These are phyloP conservation scores for Oryzias melastigma DNA, from an alignment of 2,113 vertebrate genomes.

Conservation along the genomic window DNA sequence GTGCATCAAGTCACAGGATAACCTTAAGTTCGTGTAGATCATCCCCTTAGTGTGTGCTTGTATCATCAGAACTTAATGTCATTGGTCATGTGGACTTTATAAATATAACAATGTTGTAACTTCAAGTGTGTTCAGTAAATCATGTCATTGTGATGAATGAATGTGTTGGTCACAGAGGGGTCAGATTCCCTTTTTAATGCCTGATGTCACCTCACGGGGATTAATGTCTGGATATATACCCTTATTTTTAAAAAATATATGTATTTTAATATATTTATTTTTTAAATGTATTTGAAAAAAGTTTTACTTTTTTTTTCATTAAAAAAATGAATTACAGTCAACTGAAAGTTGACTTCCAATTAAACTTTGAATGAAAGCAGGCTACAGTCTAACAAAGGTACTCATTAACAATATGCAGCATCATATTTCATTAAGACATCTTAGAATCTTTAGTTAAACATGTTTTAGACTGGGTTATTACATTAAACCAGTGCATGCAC, in stretches of 20 bases:
- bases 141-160: neutral
- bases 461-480: no score
- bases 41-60: neutral
- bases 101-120: neutral
- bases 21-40: neutral
- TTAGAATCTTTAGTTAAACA: no score
- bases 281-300: no score
- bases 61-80: neutral
- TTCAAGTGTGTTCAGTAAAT: neutral
- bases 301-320: no score
- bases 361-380: no score
- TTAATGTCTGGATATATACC: slow-evolving; percentile 23
- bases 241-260: neutral
- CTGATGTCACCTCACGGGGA: slow-evolving; percentile 4
- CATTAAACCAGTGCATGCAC: no score
- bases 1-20: neutral
- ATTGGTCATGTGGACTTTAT: slow-evolving; percentile 33
- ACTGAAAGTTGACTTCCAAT: no score
- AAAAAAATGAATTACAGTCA: no score
- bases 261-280: no score
- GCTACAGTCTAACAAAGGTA: no score
- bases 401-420: no score
- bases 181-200: neutral
- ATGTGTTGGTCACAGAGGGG: slow-evolving; percentile 2
- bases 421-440: no score